Evolutionary conservation across 1,140 invertebrate species (phyloP), one percentile per base, ranked within the genome.

Genomic region (Zaprionus gabonicus): DNA sequence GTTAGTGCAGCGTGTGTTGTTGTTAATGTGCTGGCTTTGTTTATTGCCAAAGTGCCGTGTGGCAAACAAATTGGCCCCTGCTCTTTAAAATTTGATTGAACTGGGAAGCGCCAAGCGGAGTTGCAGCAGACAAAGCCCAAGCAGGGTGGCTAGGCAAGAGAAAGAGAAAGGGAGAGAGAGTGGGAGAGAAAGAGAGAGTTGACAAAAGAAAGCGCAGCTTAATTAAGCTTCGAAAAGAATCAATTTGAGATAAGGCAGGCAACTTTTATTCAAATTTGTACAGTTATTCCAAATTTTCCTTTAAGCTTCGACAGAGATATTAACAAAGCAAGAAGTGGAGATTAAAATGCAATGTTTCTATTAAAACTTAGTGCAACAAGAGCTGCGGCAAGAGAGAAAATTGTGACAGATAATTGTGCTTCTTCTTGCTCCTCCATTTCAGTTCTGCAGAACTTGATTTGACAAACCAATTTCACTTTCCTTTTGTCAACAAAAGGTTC

Each of bases 1-100:
- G 38, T 25, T 25, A 12, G 31, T 51, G 57, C 25, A 46, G 41
- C 41, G n/a, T 46, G 41, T 49, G 38, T 57, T 55, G 57, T 62
- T 68, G 55, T 12, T 46, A 13, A 27, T 20, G 64, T 7, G 7
- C 56, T 59, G 49, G 27, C 23, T 51, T 49, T 74, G 66, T 74
- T 69, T 70, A 74, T 74, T 60, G 23, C 49, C 71, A 68, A 60
- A 62, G 58, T 70, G 72, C 53, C 56, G 72, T 46, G 55, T 38
- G 53, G 58, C 55, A 51, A 75, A 63, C 72, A 70, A 69, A 75
- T 70, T 76, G 59, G 53, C 44, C 4, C 55, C 23, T 56, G 41
- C 55, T 57, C 34, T 34, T 58, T 25, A 41, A 65, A 71, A 71
- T 76, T 76, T 65, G 53, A 76, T 65, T 44, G 36, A 76, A 71